phyloP scores from a whole-genome alignment of 1,140 invertebrate genomes.

The Cotesia glomerata region DNA sequence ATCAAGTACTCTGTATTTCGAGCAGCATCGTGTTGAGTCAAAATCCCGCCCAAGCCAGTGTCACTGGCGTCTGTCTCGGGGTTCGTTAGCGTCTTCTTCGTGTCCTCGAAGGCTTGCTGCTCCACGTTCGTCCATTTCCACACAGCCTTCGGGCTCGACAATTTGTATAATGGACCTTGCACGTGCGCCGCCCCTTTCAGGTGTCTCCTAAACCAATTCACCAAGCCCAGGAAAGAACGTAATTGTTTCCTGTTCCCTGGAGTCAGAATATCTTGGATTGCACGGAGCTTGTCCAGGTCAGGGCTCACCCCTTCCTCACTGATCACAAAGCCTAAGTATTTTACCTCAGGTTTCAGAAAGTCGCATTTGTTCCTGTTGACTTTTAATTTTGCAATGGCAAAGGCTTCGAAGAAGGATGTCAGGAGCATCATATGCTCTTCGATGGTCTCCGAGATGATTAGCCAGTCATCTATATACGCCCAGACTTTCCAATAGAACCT shows the following conservation, averaged over 20 bases:
- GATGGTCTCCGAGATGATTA: not conserved
- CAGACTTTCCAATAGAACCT: not conserved
- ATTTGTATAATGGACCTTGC: constrained; percentile 27
- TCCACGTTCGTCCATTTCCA: constrained; percentile 28
- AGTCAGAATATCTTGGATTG: not conserved
- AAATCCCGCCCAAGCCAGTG: not conserved
- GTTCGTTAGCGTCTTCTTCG: constrained; percentile 15
- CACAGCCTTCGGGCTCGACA: constrained; percentile 19
- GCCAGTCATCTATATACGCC: constrained; percentile 16
- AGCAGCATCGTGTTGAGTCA: not conserved
- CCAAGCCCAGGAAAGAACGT: not conserved
- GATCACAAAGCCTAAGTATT: constrained; percentile 2
- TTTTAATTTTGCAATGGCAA: not conserved
- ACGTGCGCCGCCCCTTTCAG: not conserved
- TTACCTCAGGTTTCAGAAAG: not conserved
- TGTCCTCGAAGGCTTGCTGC: constrained; percentile 13
- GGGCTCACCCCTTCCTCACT: not conserved
- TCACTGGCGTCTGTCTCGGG: not conserved
- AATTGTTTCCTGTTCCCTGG: constrained; percentile 5
- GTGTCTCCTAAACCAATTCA: constrained; percentile 13
- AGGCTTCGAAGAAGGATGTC: not conserved
- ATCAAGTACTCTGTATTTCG: constrained; percentile 1
- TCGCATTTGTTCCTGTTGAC: constrained; percentile 1
- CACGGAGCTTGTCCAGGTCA: not conserved
- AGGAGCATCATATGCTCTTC: constrained; percentile 2